Evolutionary conservation across 92 coral and sea anemone species (phyloP).

Genomic region (Porites evermanni): DNA sequence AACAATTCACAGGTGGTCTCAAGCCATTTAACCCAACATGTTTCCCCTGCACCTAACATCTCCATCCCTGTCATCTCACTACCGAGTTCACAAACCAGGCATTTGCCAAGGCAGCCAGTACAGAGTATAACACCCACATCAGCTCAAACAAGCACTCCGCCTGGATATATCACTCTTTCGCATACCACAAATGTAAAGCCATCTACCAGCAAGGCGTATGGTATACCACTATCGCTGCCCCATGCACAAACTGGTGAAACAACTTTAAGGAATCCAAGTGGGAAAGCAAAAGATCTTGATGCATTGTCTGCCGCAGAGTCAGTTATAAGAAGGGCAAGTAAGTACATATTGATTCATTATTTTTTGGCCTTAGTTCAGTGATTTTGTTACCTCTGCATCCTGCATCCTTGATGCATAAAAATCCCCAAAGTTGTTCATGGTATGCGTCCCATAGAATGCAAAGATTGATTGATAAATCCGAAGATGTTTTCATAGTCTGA

Average conservation of each 20-base stretch:
- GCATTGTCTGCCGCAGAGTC: constrained; percentile 1
- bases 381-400: too few species aligned
- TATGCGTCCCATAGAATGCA: too few species aligned
- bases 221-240: neutral
- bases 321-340: neutral
- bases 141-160: constrained; percentile 1
- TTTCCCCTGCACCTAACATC: neutral
- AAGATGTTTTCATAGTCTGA: too few species aligned
- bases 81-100: neutral
- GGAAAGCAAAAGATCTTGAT: neutral
- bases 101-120: neutral
- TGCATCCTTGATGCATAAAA: too few species aligned
- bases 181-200: constrained; percentile 2
- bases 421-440: neutral
- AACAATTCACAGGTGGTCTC: neutral
- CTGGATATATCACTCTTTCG: constrained; percentile 25
- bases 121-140: neutral
- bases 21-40: neutral
- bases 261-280: neutral
- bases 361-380: neutral
- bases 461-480: too few species aligned
- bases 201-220: neutral
- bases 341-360: neutral
- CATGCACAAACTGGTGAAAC: neutral
- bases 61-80: neutral